Evolutionary conservation across 2,797 vertebrate species (phyloP), one percentile per base, ranked within the genome.

Genomic region (Scolopax bukidnonensis): DNA sequence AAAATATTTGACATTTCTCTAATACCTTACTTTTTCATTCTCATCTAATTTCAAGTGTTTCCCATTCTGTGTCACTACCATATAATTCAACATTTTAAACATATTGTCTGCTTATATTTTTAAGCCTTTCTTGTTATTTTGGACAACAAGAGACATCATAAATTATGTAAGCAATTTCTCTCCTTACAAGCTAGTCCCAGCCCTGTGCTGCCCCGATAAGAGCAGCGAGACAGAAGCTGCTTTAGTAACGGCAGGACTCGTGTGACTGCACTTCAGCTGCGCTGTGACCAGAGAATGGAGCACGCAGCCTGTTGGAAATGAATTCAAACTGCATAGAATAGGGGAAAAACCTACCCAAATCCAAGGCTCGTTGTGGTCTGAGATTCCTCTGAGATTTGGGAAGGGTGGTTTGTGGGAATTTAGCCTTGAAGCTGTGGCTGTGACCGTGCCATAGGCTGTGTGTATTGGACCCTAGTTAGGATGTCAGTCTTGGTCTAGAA

Each of bases 161-260:
- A 94, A 89, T 89, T 87, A 81, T 68, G 60, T 60, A 84, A 81
- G 69, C 51, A 73, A 53, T 81, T 93, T 38, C 63, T 88, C 43
- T 82, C 64, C 27, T 56, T 65, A 87, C 80, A 48, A 93, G 69
- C 57, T 53, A 57, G 6, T 67, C 48, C 79, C 78, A 81, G 57
- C 73, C 92, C 83, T 93, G 79, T 10, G 61, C 79, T 92, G 87
- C 50, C 84, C 73, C 3, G 60, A 9, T 38, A 50, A 71, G 84
- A 76, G 85, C 69, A 69, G 69, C 0, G 43, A 83, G 74, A 17
- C 77, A 90, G 84, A 70, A 87, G 47, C 64, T 6, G 68, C 64
- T 61, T 54, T 68, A 36, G 90, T 38, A 78, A 25, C 3, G 1
- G 57, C 65, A 75, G 54, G 38, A 61, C 69, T 60, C 0, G 3